Percentiles rank a stretch among this genome's conserved stretches.
phyloP scores from a whole-genome alignment of 2,113 vertebrate genomes.

The Phocoena sinus region DNA sequence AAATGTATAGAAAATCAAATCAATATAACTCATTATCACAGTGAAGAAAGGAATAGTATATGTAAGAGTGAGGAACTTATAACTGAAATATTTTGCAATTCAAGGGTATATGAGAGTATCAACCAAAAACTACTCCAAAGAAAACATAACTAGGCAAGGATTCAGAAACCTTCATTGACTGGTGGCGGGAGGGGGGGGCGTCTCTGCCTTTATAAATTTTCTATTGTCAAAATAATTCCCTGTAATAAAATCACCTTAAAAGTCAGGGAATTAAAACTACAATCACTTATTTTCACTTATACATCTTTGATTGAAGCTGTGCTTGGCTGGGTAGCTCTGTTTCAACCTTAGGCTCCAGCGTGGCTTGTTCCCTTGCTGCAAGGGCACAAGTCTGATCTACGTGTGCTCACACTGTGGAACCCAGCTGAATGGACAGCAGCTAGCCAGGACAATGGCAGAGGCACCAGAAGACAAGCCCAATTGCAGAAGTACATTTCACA shows the following conservation, averaged over 20 bases:
- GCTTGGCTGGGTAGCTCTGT: not conserved
- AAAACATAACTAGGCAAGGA: not conserved
- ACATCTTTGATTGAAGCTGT: not conserved
- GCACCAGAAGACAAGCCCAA: not conserved
- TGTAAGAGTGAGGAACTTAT: not conserved
- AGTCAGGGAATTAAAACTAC: not conserved
- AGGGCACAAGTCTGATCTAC: not conserved
- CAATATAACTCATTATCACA: not conserved
- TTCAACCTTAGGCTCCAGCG: not conserved
- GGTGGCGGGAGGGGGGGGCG: accelerated
- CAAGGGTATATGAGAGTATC: not conserved
- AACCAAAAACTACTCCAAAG: not conserved
- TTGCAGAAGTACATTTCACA: not conserved
- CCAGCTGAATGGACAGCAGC: not conserved
- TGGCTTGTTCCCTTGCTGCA: not conserved
- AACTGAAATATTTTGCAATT: conserved; percentile 27
- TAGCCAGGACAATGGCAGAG: not conserved
- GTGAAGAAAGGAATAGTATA: not conserved
- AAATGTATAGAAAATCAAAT: conserved; percentile 32
- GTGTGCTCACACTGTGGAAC: not conserved
- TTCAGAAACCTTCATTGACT: not conserved
- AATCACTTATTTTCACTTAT: not conserved
- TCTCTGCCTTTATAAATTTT: conserved; percentile 4
- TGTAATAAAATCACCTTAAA: not conserved
- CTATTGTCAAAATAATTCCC: not conserved